These are phyloP conservation scores for Escarpia spicata DNA, from an alignment of 2,888 invertebrate genomes.

Conservation along the genomic window DNA sequence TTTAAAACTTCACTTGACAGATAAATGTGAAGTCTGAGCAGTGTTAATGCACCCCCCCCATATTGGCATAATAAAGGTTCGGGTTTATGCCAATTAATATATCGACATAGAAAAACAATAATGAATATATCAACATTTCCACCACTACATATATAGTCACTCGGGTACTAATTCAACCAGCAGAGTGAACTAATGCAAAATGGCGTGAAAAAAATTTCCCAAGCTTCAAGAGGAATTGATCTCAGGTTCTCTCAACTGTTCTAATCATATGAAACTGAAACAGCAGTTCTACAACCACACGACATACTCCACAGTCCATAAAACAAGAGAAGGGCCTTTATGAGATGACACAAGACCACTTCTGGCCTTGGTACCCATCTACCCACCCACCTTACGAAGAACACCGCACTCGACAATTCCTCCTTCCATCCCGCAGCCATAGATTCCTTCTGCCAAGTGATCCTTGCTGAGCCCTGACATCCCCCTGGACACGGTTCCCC, in stretches of 20 bases:
- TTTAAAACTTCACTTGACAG: too few species aligned
- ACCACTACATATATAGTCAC: too few species aligned
- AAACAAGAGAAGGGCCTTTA: background rate
- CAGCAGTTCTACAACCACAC: background rate
- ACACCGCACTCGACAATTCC: background rate
- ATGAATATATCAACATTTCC: too few species aligned
- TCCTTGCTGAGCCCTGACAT: background rate
- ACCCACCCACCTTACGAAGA: background rate
- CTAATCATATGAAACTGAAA: background rate
- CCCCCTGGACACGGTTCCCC: background rate
- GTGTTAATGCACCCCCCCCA: too few species aligned
- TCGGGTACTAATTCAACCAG: too few species aligned
- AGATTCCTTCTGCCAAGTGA: background rate
- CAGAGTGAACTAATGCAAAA: too few species aligned
- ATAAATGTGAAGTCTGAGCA: too few species aligned
- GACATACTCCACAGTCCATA: background rate
- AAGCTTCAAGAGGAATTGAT: background rate
- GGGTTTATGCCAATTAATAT: too few species aligned
- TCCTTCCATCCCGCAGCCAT: background rate
- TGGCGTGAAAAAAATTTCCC: too few species aligned
- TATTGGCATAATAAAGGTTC: too few species aligned
- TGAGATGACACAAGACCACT: background rate
- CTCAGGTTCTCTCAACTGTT: background rate
- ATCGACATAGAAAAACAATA: too few species aligned
- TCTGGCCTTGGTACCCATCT: background rate